These are phyloP conservation scores for Zoanthus sansibaricus DNA, from an alignment of 92 coral and sea anemone species.

Conservation along the genomic window DNA sequence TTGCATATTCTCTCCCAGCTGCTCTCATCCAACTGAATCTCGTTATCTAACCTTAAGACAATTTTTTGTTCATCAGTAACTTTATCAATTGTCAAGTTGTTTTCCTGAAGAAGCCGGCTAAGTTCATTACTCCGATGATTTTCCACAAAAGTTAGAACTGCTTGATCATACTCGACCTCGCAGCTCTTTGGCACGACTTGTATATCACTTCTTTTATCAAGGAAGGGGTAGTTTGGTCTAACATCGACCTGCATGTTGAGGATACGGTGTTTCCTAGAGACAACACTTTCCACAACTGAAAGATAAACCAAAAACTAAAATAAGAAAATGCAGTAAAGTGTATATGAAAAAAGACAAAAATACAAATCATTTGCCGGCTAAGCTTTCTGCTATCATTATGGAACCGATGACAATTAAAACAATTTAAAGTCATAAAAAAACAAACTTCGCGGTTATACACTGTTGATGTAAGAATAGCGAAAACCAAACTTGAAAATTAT, in stretches of 20 bases:
- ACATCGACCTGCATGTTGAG: neutral
- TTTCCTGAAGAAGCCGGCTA: neutral
- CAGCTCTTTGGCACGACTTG: conserved; percentile 9
- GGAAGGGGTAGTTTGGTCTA: conserved; percentile 11
- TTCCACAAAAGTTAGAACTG: conserved; percentile 20
- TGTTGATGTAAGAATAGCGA: too few relatives aligned
- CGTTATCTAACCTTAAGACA: neutral
- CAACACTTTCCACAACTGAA: conserved; percentile 17
- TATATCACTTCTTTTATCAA: neutral
- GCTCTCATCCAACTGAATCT: neutral
- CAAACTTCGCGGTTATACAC: too few relatives aligned
- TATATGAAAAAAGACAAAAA: too few relatives aligned
- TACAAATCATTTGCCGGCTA: too few relatives aligned
- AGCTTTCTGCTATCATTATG: too few relatives aligned
- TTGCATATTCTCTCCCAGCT: conserved; percentile 11
- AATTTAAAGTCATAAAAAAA: too few relatives aligned
- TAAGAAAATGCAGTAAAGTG: neutral
- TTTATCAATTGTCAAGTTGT: neutral
- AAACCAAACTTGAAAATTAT: too few relatives aligned
- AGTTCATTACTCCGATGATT: neutral
- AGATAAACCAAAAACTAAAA: neutral
- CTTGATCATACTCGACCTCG: conserved; percentile 18
- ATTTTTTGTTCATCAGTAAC: conserved; percentile 5
- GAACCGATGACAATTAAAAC: too few relatives aligned
- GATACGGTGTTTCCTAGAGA: conserved; percentile 4